Base-by-base conservation (phyloP, 2,888 invertebrate species). In the Polyommatus iphigenia region DNA sequence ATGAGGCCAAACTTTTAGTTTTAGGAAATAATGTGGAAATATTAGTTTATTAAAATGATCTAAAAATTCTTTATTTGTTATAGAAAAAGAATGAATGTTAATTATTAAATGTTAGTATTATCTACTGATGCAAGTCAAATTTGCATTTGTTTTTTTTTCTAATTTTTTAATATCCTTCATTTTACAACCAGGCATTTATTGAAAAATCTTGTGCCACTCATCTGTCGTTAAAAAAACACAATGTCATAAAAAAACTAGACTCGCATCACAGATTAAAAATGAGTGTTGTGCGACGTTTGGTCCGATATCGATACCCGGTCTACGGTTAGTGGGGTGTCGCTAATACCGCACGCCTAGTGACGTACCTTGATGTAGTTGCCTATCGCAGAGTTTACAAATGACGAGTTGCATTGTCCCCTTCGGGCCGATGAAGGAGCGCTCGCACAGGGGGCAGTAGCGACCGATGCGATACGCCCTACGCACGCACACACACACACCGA, bases 371-470 rank as follows among this genome's bases (percentile, higher is more conserved):
- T 94, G 94, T 86, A 92, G 93, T 89, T 94, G 94, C 91, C 94
- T 93, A 94, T 94, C 94, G 93, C 94, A 94, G 88, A 94, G 93
- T 85, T 93, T 94, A 92, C 94, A 94, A 87, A 94, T 94, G 93
- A 94, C 94, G 90, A 94, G 94, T 90, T 95, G 96, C 95, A 95
- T 95, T 88, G 95, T 95, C 90, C 95, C 95, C 92, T 95, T 95
- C 89, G 94, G 95, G 87, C 95, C 95, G 94, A 95, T 95, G 95
- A 95, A 96, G 91, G 96, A 96, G 92, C 96, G 95, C 87, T 95
- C 95, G 94, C 96, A 96, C 89, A 95, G 95, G 87, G 96, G 96
- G 93, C 96, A 96, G 95, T 95, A 96, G 90, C 96, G 95, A 91
- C 96, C 96, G 93, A 96, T 96, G 92, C 96, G 95, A 94, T 96